Conservation (phyloP, 2,888 invertebrate species). For the Drosophila vallismaia region DNA sequence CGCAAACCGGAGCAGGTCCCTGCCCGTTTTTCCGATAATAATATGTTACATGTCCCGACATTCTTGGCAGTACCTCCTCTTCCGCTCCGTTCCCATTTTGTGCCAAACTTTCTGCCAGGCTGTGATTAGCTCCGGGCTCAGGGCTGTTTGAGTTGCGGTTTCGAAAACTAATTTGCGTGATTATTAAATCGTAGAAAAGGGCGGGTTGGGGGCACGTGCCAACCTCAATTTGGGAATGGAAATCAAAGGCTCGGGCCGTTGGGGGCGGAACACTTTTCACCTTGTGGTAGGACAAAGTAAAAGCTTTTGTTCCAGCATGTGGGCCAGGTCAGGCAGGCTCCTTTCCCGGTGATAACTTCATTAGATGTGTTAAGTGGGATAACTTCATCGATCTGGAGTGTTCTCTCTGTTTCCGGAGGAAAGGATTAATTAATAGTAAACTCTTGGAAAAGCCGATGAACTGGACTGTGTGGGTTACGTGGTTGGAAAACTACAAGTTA, state of each 20-base stretch:
- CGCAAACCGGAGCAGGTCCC: conserved; percentile 39
- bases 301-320: conserved; percentile 36
- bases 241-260: not conserved
- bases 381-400: conserved; percentile 55
- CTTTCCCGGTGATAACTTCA: conserved; percentile 50
- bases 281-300: conserved; percentile 27
- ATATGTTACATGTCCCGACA: conserved; percentile 67
- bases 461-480: not conserved
- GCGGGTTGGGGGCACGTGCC: not conserved
- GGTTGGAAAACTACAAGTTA: not conserved
- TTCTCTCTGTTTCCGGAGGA: conserved; percentile 1
- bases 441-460: not conserved
- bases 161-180: conserved; percentile 75
- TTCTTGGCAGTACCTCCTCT: conserved; percentile 18
- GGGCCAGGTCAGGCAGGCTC: conserved; percentile 12
- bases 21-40: conserved; percentile 71
- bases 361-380: conserved; percentile 59
- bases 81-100: conserved; percentile 11
- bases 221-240: conserved; percentile 15
- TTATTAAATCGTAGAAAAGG: conserved; percentile 66
- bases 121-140: conserved; percentile 48
- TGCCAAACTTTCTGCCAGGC: conserved; percentile 38
- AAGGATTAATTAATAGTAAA: conserved; percentile 21
- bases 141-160: conserved; percentile 65
- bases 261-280: conserved; percentile 9